Percentiles rank a stretch among this genome's conserved stretches.
These are phyloP conservation scores for Drosophila atripex DNA, from an alignment of 2,888 invertebrate genomes.

Conservation along the genomic window DNA sequence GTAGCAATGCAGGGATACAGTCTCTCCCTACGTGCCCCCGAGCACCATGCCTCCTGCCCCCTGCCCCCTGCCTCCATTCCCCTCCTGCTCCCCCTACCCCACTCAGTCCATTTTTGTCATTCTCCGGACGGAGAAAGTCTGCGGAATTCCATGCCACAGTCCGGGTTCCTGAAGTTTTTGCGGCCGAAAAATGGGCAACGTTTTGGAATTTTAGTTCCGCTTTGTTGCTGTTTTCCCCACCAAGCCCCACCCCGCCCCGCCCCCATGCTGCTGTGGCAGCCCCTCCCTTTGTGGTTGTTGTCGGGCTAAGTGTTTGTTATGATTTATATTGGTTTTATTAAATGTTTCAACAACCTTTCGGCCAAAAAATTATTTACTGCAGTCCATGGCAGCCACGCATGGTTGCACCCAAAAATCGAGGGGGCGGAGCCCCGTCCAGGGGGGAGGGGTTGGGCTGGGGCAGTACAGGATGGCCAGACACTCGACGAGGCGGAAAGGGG, in stretches of 20 bases:
- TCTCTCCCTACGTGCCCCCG: background rate
- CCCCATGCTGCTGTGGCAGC: no score
- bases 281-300: slow-evolving; percentile 48
- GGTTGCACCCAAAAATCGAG: slow-evolving; percentile 35
- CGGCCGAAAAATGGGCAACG: slow-evolving; percentile 75
- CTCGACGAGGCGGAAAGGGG: background rate
- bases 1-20: slow-evolving; percentile 68
- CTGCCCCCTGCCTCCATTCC: background rate
- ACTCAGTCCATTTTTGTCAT: slow-evolving; percentile 44
- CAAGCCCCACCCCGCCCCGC: background rate
- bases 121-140: slow-evolving; percentile 44
- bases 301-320: slow-evolving; percentile 80
- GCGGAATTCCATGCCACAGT: slow-evolving; percentile 52
- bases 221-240: slow-evolving; percentile 61
- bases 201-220: slow-evolving; percentile 78
- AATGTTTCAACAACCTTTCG: slow-evolving; percentile 82
- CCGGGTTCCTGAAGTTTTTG: slow-evolving; percentile 65
- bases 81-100: background rate
- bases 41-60: background rate
- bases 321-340: slow-evolving; percentile 83
- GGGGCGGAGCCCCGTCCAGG: background rate
- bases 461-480: slow-evolving; percentile 31
- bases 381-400: slow-evolving; percentile 45
- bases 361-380: slow-evolving; percentile 76
- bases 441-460: no score